Conservation (phyloP, 2,888 invertebrate genomes). For the Drosophila kambysellisi region DNA sequence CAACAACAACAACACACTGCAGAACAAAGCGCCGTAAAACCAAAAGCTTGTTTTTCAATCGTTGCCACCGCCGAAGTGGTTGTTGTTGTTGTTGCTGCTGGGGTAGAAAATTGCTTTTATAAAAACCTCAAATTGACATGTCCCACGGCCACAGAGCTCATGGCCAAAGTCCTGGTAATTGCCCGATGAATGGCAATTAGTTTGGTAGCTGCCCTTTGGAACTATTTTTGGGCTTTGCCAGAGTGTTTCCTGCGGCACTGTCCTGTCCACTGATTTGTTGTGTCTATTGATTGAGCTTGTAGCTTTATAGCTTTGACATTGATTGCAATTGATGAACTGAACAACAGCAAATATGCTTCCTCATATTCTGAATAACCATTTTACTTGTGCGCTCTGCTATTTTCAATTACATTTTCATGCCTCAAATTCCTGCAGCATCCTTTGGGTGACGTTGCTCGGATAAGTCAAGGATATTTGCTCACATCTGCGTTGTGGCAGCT, state of each 20-base stretch:
- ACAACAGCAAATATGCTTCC: conserved; percentile 2
- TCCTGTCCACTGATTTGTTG: conserved; percentile 1
- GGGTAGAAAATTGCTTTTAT: conserved; percentile 61
- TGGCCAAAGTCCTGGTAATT: conserved; percentile 55
- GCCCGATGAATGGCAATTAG: conserved; percentile 67
- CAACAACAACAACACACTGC: conserved; percentile 24
- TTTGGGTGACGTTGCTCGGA: conserved; percentile 17
- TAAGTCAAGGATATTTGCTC: conserved; percentile 60
- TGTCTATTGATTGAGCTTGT: conserved; percentile 45
- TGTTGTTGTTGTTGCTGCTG: conserved; percentile 7
- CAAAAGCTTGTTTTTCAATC: conserved; percentile 80
- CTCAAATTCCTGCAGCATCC: conserved; percentile 57
- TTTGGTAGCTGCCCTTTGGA: conserved; percentile 24
- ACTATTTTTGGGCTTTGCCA: conserved; percentile 32
- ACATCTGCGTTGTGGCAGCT: conserved; percentile 26
- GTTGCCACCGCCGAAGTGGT: conserved; percentile 35
- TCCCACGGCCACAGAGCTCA: conserved; percentile 38
- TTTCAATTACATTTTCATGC: conserved; percentile 50
- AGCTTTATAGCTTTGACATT: conserved; percentile 6
- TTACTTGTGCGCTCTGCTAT: conserved; percentile 31
- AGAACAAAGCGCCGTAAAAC: conserved; percentile 75
- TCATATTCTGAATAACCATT: conserved; percentile 9
- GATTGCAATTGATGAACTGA: conserved; percentile 11
- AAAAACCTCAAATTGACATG: conserved; percentile 64
- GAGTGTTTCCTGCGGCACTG: not conserved